phyloP scores from a whole-genome alignment of 2,797 vertebrate species.

The Tragopan temminckii region DNA sequence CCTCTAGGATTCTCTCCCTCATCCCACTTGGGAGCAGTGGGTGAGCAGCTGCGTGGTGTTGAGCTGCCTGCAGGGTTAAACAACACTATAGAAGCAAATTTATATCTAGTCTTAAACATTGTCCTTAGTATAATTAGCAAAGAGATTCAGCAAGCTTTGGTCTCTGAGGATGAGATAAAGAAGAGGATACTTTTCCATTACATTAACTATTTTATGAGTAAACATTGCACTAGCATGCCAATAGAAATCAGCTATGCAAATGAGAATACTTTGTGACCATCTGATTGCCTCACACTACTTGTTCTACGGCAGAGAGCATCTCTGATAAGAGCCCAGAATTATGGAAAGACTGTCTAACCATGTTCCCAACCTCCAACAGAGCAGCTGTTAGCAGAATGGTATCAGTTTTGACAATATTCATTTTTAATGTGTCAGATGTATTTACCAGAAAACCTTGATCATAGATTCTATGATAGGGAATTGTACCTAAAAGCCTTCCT shows the following conservation, averaged over 20 bases:
- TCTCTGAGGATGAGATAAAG: neutral
- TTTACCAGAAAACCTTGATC: neutral
- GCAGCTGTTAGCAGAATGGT: neutral
- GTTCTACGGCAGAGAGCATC: neutral
- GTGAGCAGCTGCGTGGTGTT: neutral
- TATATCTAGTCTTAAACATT: neutral
- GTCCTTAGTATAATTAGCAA: neutral
- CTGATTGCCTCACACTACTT: neutral
- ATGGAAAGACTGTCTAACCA: neutral
- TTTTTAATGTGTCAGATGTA: neutral
- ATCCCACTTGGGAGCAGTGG: neutral
- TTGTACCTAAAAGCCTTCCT: neutral
- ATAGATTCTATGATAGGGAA: neutral
- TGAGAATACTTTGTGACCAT: neutral
- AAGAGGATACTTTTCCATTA: neutral
- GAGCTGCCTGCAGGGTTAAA: neutral
- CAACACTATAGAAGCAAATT: neutral
- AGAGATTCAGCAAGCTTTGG: neutral
- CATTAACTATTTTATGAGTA: neutral
- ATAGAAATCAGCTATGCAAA: neutral
- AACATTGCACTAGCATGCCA: neutral
- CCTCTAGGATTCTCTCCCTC: neutral
- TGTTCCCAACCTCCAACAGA: neutral
- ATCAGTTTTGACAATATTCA: neutral
- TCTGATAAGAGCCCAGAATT: neutral